Base-by-base conservation (phyloP, 2,113 vertebrate species). In the Sphaerodactylus townsendi region DNA sequence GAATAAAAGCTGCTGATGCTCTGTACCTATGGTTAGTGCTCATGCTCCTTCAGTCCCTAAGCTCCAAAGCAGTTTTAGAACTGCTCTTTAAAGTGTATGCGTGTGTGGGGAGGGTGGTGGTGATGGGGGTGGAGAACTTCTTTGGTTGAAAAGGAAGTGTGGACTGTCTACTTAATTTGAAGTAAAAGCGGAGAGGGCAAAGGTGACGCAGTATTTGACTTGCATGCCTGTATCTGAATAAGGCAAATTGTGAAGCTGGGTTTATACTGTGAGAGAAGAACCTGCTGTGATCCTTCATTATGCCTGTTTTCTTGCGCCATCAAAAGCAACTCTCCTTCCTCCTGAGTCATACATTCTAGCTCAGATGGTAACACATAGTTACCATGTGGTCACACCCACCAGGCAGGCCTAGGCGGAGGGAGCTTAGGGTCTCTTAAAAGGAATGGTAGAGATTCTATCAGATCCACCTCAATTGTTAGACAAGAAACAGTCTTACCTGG, bases 401-500 rank as follows among this genome's bases (percentile, higher is more conserved):
- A 64, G 4, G 17, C 41, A 48, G 33, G 44, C 44, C 41, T 73
- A 33, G 23, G 46, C 33, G 28, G 1, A n/a, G 41, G 6, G 28
- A 70, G 19, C 28, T 41, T 3, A 19, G 28, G 68, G 28, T 5
- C n/a, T 37, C 70, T 76, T 25, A 77, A 37, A 62, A 37, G 2
- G 64, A 10, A 48, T 11, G 35, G 41, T 13, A 62, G 72, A n/a
- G 41, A 64, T 46, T 44, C 9, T 9, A 62, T 11, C n/a, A 53
- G 44, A 35, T 46, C 13, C 23, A 28, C 30, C 44, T 79, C 44
- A 81, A 15, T 50, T 70, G 28, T 65, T 21, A 50, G 30, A 25
- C 39, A 70, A 76, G 0, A 0, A 1, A 2, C 39, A 66, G 83
- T 90, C 95, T 0, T 98, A 99, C 99, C 98, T 99, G 98, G 93